Base-by-base conservation (phyloP, 2,113 vertebrate genomes). In the Apus apus region DNA sequence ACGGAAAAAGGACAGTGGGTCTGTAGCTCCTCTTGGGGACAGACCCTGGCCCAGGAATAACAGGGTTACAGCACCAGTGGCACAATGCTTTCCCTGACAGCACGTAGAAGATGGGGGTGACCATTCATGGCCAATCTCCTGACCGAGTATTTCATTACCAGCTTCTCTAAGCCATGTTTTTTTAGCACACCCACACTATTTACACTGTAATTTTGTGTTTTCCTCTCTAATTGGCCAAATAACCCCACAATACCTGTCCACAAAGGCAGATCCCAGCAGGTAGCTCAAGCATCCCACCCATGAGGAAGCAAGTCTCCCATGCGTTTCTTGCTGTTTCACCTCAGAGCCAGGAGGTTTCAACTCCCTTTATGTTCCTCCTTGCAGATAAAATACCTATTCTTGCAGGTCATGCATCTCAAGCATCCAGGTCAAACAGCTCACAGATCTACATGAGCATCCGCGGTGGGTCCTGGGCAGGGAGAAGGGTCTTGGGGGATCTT, bases 31-130 rank as follows among this genome's bases (percentile, higher is more conserved):
- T 17, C 51, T 73, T 11, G 57, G 34, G 11, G 23, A 34, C 45
- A 27, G 46, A 46, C 7, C 36, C 43, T 3, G 3, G 23, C 40
- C 27, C 15, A 23, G 56, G 62, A 36, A 9, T 16, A 36, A 11
- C 10, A 22, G 15, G 29, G 14, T n/a, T 14, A 26, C 5, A 12
- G 56, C 36, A 20, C 50, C 2, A 4, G 15, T 1, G 5, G n/a
- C n/a, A 27, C 1, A 7, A 22, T 5, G 50, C 32, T 30, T n/a
- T 21, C 36, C 36, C 25, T 30, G 25, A 72, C 40, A 27, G 29
- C 4, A 2, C 1, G 5, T 11, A 36, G 64, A 57, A 85, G 43
- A 36, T 5, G 34, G 20, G 34, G 13, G 7, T 23, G 7, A 29
- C 16, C 7, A 7, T 26, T 32, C 2, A 1, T 9, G 36, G 45